Evolutionary conservation across 2,888 invertebrate genomes (phyloP).

Genomic region (Ormyrus pomaceus): DNA sequence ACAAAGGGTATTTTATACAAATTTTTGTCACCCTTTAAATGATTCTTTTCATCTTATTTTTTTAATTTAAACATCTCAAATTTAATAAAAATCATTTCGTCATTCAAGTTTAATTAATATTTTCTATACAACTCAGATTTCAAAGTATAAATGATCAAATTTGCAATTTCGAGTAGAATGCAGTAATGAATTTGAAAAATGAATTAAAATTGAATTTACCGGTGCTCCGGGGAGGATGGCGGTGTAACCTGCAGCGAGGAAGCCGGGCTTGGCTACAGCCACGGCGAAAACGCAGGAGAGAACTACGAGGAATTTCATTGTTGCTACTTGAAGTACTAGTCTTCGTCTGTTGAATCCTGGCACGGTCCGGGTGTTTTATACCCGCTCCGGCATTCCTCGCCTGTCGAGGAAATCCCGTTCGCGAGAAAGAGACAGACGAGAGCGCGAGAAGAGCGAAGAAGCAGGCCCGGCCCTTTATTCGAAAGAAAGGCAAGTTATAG

Average conservation of each 20-base stretch:
- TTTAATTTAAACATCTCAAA: too few species aligned
- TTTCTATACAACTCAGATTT: too few species aligned
- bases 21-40: too few species aligned
- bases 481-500: not conserved
- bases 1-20: too few species aligned
- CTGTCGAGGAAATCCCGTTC: conserved; percentile 1
- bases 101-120: too few species aligned
- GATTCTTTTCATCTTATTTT: too few species aligned
- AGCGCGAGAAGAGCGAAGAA: not conserved
- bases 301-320: conserved; percentile 57
- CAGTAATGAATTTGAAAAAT: not conserved
- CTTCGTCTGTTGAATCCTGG: conserved; percentile 44
- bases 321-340: conserved; percentile 20
- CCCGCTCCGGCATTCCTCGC: not conserved
- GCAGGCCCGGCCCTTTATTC: conserved; percentile 32
- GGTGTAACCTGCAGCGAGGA: conserved; percentile 3
- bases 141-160: too few species aligned
- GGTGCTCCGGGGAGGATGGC: conserved; percentile 52
- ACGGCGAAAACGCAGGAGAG: conserved; percentile 56
- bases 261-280: conserved; percentile 60
- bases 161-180: too few species aligned
- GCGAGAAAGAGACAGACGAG: not conserved
- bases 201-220: conserved; percentile 16
- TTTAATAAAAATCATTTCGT: too few species aligned
- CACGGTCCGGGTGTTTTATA: conserved; percentile 27